Percentiles rank a stretch among this genome's conserved stretches.
Conservation (phyloP, 2,888 invertebrate species). For the Coelogynopora nodosa region DNA sequence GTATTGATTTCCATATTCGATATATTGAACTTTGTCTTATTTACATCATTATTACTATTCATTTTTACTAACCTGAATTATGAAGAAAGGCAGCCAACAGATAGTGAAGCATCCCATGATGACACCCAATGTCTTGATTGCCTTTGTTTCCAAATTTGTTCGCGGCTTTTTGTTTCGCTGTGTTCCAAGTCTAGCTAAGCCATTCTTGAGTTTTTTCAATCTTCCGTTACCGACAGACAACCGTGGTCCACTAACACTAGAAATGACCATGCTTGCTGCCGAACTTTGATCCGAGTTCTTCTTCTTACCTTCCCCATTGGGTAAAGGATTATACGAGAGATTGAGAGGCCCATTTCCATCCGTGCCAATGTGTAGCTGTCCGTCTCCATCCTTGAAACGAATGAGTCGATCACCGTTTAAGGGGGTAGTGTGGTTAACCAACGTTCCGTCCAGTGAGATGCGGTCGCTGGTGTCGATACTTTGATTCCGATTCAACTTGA, state of each 20-base stretch:
- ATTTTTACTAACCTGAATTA: constrained; percentile 43
- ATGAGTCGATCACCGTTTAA: neutral
- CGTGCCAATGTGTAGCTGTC: neutral
- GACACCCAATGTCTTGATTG: constrained; percentile 44
- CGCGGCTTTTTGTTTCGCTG: constrained; percentile 6
- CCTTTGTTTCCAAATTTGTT: constrained; percentile 42
- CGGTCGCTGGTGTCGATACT: neutral
- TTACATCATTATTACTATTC: too few species aligned
- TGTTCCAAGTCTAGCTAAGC: neutral
- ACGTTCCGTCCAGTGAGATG: neutral
- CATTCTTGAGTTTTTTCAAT: neutral
- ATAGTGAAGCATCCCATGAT: constrained; percentile 45
- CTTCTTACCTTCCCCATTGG: neutral
- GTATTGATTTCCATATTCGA: too few species aligned
- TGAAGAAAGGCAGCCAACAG: constrained; percentile 47
- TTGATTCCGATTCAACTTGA: neutral
- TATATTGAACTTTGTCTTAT: too few species aligned
- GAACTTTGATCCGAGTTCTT: constrained; percentile 3
- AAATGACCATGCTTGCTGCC: neutral
- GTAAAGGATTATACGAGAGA: neutral
- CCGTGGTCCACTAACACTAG: neutral
- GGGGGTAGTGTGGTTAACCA: neutral
- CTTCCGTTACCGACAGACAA: neutral
- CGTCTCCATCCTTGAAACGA: neutral
- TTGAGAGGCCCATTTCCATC: neutral